phyloP scores from a whole-genome alignment of 1,140 invertebrate genomes.

The Pinna nobilis region DNA sequence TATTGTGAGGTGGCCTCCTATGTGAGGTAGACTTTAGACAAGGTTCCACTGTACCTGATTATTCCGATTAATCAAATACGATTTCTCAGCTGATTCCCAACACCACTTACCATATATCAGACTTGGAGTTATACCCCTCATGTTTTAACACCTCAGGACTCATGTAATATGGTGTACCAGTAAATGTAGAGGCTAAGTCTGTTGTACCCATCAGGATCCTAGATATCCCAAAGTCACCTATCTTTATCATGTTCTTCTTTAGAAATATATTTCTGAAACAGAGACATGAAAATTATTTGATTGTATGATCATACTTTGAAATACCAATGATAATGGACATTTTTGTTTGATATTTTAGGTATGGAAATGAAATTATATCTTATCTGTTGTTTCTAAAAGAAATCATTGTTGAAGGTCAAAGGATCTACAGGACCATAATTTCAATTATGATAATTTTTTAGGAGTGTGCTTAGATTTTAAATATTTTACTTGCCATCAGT shows the following conservation, averaged over 20 bases:
- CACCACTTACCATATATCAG: constrained; percentile 73
- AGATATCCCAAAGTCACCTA: constrained; percentile 75
- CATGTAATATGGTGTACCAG: constrained; percentile 74
- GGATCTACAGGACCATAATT: too few relatives aligned
- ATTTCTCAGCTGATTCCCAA: not conserved
- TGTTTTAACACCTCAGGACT: constrained; percentile 75
- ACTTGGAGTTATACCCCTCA: constrained; percentile 74
- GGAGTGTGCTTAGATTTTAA: too few relatives aligned
- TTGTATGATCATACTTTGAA: not conserved
- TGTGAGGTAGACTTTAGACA: too few relatives aligned
- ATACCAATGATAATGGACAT: not conserved
- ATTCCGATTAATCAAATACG: not conserved
- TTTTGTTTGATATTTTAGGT: not conserved
- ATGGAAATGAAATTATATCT: not conserved
- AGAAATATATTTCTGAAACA: constrained; percentile 74
- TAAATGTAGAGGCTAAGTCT: constrained; percentile 73
- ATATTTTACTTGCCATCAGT: too few relatives aligned
- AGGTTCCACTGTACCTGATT: not conserved
- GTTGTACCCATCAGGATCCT: constrained; percentile 71
- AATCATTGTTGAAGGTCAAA: too few relatives aligned
- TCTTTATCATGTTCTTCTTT: constrained; percentile 71
- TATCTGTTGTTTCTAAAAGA: too few relatives aligned
- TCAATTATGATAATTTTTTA: too few relatives aligned
- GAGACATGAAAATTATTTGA: not conserved
- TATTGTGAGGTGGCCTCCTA: too few relatives aligned